phyloP scores from a whole-genome alignment of 64 coral and sea anemone genomes.

The Catalaphyllia jardinei region DNA sequence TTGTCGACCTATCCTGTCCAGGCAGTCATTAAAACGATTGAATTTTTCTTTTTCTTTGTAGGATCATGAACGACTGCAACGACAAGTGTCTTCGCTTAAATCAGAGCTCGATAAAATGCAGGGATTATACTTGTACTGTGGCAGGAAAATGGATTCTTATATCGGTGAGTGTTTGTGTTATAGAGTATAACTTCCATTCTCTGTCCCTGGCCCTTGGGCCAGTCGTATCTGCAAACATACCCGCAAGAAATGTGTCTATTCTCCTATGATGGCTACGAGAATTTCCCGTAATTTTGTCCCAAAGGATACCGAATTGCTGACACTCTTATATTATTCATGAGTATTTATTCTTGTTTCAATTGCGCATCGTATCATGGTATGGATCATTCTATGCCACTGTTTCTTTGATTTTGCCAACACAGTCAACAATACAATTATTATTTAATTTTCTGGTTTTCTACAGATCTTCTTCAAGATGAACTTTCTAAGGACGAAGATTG shows the following conservation, averaged over 20 bases:
- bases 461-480: conserved; percentile 91
- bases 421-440: background rate
- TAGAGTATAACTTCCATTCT: background rate
- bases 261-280: too few species aligned
- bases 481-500: conserved; percentile 56
- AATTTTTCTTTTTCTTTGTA: background rate
- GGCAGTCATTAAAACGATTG: too few species aligned
- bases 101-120: conserved; percentile 81
- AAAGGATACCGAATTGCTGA: too few species aligned
- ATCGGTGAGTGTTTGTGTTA: conserved; percentile 43
- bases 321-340: too few species aligned
- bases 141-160: conserved; percentile 94
- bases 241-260: too few species aligned
- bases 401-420: background rate
- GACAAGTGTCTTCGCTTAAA: conserved; percentile 81
- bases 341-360: too few species aligned
- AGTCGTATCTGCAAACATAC: too few species aligned
- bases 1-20: too few species aligned
- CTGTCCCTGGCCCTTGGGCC: too few species aligned
- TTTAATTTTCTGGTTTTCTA: background rate
- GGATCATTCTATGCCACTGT: background rate
- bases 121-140: conserved; percentile 83
- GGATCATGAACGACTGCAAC: conserved; percentile 86
- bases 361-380: too few species aligned
- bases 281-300: too few species aligned